A percentile compares a stretch with the other conserved stretches of the same genome.
phyloP scores from a whole-genome alignment of 2,888 invertebrate genomes.

The Cremastobaeus sp. region DNA sequence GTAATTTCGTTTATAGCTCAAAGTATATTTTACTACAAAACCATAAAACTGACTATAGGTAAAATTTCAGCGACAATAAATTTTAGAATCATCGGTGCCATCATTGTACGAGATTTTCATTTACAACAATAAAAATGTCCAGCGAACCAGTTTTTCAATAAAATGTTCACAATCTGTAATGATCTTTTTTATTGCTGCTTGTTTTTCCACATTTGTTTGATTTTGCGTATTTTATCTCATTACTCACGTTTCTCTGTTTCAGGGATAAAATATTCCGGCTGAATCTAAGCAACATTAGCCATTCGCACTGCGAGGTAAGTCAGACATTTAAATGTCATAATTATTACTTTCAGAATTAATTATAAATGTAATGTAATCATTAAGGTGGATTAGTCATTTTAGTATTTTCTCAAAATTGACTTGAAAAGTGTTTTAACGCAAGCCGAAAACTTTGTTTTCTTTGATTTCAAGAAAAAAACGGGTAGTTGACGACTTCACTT shows the following conservation, averaged over 20 bases:
- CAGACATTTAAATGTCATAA: too few relatives aligned
- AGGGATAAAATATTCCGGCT: constrained; percentile 91
- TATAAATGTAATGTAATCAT: too few relatives aligned
- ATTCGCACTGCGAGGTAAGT: constrained; percentile 90
- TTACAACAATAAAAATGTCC: constrained; percentile 31
- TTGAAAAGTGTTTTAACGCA: too few relatives aligned
- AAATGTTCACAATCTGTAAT: background rate
- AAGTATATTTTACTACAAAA: constrained; percentile 18
- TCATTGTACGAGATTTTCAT: constrained; percentile 29
- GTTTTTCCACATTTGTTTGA: too few relatives aligned
- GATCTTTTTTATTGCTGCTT: too few relatives aligned
- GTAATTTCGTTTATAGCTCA: constrained; percentile 29
- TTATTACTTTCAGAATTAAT: constrained; percentile 2
- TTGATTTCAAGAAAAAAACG: too few relatives aligned
- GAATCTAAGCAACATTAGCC: constrained; percentile 91
- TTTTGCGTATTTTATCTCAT: background rate
- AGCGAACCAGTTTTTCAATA: too few relatives aligned
- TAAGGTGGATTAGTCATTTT: too few relatives aligned
- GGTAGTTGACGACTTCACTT: too few relatives aligned
- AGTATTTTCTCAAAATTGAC: too few relatives aligned
- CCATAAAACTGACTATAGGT: constrained; percentile 32
- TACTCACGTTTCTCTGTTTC: constrained; percentile 79
- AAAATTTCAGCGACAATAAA: constrained; percentile 40
- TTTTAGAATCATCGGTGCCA: constrained; percentile 35
- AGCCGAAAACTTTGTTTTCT: too few relatives aligned